Base-by-base conservation (phyloP, 2,113 vertebrate species). In the Phylloscopus trochilus region DNA sequence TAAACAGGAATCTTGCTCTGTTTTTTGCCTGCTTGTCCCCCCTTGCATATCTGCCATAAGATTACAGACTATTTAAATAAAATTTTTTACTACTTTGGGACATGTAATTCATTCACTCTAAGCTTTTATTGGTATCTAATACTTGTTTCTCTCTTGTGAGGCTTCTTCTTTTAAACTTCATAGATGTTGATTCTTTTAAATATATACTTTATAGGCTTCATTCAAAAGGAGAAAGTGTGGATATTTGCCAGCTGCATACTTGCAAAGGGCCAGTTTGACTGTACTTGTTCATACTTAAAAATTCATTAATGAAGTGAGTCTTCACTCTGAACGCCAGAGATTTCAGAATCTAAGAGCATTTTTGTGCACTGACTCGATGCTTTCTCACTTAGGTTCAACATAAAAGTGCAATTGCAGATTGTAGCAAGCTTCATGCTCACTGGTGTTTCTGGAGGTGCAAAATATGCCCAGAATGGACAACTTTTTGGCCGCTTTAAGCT, bases 371-470 rank as follows among this genome's bases (percentile, higher is more conserved):
- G 63, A 85, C 85, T 93, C 13, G 24, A 37, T 97, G 46, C 60
- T 97, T 97, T 97, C 62, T 94, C 66, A 17, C 93, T 91, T 97
- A 99, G 99, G 98, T 99, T 99, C 98, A 99, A 99, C 98, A 99
- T 99, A 97, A 99, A 99, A 97, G 99, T 99, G 94, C 99, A 99
- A 81, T 98, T 99, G 96, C 99, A 99, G 98, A 98, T 99, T 84
- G 98, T 99, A 91, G 98, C 98, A 96, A 99, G 99, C 97, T 99
- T 99, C 97, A 99, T 99, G 99, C 98, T 99, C 95, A 99, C 99
- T 28, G 99, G 99, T 90, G 99, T 99, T 96, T 99, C 99, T 89
- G 99, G 99, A 82, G 99, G 99, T 92, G 99, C 99, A 87, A 99
- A 99, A 92, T 99, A 99, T 66, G 99, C 99, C 97, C 99, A 99